phyloP scores from a whole-genome alignment of 1,140 invertebrate species.

The Chrysoperla carnea region DNA sequence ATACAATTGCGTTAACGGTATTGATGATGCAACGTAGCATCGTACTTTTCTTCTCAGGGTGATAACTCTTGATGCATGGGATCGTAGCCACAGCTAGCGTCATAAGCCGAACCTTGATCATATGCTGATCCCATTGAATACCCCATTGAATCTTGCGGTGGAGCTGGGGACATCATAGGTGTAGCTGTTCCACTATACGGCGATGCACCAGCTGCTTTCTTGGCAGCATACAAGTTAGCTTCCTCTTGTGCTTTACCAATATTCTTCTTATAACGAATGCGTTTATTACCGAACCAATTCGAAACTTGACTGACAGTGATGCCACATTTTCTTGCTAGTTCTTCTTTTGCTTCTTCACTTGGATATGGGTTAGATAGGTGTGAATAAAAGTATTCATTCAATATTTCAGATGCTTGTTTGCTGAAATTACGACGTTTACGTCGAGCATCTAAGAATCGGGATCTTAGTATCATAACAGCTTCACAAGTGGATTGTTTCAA shows the following conservation, averaged over 20 bases:
- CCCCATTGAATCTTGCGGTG: slow-evolving; percentile 74
- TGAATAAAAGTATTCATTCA: slow-evolving; percentile 99
- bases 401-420: slow-evolving; percentile 98
- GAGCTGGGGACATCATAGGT: slow-evolving; percentile 85
- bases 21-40: slow-evolving; percentile 6
- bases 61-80: slow-evolving; percentile 64
- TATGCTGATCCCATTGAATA: slow-evolving; percentile 76
- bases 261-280: slow-evolving; percentile 99
- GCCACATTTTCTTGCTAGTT: slow-evolving; percentile 96
- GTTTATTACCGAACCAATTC: slow-evolving; percentile 99
- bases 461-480: slow-evolving; percentile 98
- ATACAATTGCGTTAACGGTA: neutral
- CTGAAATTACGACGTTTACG: slow-evolving; percentile 98
- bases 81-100: slow-evolving; percentile 78
- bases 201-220: slow-evolving; percentile 91
- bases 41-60: slow-evolving; percentile 23
- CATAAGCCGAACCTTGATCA: slow-evolving; percentile 64
- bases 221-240: slow-evolving; percentile 97
- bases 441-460: slow-evolving; percentile 87
- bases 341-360: slow-evolving; percentile 99
- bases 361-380: slow-evolving; percentile 99
- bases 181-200: slow-evolving; percentile 81
- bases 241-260: slow-evolving; percentile 99
- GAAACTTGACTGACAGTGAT: slow-evolving; percentile 96
- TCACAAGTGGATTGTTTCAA: slow-evolving; percentile 99